These are phyloP conservation scores for Ophiodon elongatus DNA, from an alignment of 2,113 vertebrate genomes.

Conservation along the genomic window DNA sequence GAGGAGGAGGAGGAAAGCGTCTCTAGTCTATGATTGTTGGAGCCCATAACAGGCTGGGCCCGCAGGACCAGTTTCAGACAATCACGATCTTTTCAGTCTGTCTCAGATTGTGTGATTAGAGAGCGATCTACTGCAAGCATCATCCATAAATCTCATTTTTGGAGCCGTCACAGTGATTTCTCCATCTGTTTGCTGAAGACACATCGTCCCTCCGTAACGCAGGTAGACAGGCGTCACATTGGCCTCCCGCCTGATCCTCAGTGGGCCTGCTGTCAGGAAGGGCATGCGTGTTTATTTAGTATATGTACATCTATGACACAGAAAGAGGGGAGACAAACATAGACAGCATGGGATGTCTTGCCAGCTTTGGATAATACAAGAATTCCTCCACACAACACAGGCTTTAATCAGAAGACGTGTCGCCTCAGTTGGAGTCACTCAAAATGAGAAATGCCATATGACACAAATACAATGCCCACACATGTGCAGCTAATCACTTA, in stretches of 20 bases:
- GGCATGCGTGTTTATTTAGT: conserved; percentile 5
- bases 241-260: conserved; percentile 6
- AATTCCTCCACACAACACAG: conserved; percentile 16
- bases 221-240: conserved; percentile 56
- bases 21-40: conserved; percentile 18
- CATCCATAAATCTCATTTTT: conserved; percentile 52
- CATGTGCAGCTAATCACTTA: conserved; percentile 34
- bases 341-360: conserved; percentile 3
- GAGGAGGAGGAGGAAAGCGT: not conserved
- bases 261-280: conserved; percentile 5
- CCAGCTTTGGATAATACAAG: conserved; percentile 6
- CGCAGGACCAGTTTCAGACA: conserved; percentile 47
- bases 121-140: conserved; percentile 30
- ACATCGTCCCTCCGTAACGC: conserved; percentile 25
- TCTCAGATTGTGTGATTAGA: conserved; percentile 67
- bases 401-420: conserved; percentile 38
- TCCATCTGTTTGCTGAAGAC: conserved; percentile 52
- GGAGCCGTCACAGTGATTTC: conserved; percentile 53
- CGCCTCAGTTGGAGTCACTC: conserved; percentile 4
- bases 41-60: conserved; percentile 26
- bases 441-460: conserved; percentile 29
- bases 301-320: not conserved
- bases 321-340: conserved; percentile 7
- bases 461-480: conserved; percentile 23
- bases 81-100: conserved; percentile 53